These are phyloP conservation scores for Xylota sylvarum DNA, from an alignment of 2,888 invertebrate genomes.

Conservation along the genomic window DNA sequence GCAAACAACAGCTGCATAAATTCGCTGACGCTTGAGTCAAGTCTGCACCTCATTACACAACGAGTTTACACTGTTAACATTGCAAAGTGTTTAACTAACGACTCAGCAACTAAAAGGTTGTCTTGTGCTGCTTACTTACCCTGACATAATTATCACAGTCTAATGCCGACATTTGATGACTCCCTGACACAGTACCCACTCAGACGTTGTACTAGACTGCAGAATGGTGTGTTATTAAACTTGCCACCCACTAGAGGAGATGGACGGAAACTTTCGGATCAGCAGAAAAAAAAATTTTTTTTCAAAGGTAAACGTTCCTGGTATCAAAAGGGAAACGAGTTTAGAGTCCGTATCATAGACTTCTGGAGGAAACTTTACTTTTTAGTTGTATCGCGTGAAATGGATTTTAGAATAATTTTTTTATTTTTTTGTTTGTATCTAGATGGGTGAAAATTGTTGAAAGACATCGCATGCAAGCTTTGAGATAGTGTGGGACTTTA, in stretches of 20 bases:
- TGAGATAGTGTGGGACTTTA: too few species aligned
- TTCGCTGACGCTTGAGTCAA: conserved; percentile 45
- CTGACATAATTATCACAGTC: conserved; percentile 65
- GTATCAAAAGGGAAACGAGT: not conserved
- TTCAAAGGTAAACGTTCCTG: conserved; percentile 40
- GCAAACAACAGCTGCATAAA: conserved; percentile 5
- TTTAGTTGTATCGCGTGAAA: not conserved
- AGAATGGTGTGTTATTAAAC: not conserved
- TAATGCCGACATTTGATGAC: conserved; percentile 68
- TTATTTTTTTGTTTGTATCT: too few species aligned
- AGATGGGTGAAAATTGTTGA: too few species aligned
- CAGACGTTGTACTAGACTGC: conserved; percentile 10
- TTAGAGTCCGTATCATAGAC: not conserved
- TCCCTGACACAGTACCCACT: conserved; percentile 17
- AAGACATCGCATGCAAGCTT: too few species aligned
- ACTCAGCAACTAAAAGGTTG: conserved; percentile 63
- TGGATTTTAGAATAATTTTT: too few species aligned
- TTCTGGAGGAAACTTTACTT: conserved; percentile 9
- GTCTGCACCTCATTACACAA: conserved; percentile 60
- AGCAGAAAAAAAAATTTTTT: conserved; percentile 32
- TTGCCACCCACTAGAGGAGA: conserved; percentile 18
- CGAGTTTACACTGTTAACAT: conserved; percentile 54
- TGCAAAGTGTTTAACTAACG: conserved; percentile 67
- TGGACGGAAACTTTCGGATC: conserved; percentile 37
- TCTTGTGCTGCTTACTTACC: conserved; percentile 39